Percentiles rank a stretch among this genome's conserved stretches.
Evolutionary conservation across 1,140 invertebrate genomes (phyloP).

Genomic region (Zaprionus ghesquierei): DNA sequence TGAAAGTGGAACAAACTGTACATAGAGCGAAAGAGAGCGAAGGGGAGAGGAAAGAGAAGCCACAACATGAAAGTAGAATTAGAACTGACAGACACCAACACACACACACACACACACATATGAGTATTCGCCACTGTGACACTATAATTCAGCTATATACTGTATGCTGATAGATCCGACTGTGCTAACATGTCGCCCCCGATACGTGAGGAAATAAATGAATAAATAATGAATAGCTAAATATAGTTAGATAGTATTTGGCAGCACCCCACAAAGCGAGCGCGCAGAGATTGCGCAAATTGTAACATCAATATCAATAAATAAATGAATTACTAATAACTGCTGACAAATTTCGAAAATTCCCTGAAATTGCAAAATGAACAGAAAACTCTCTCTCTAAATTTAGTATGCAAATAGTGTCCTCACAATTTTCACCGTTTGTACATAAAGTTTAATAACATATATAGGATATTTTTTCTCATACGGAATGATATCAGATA

Average conservation of each 20-base stretch:
- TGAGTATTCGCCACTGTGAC: neutral
- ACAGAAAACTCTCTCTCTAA: constrained; percentile 20
- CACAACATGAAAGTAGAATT: constrained; percentile 40
- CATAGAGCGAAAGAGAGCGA: constrained; percentile 20
- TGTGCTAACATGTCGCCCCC: constrained; percentile 43
- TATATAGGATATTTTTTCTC: neutral
- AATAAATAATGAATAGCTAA: constrained; percentile 66
- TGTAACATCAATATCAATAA: constrained; percentile 51
- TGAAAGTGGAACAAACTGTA: constrained; percentile 65
- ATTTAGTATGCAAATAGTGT: too few species aligned
- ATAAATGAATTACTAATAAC: constrained; percentile 63
- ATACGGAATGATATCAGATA: constrained; percentile 8
- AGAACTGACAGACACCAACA: constrained; percentile 17
- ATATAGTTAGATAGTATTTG: constrained; percentile 30
- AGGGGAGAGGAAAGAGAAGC: constrained; percentile 7
- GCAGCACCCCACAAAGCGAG: constrained; percentile 14
- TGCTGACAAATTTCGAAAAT: constrained; percentile 34
- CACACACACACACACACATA: constrained; percentile 11
- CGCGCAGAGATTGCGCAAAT: constrained; percentile 60
- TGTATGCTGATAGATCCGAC: constrained; percentile 15
- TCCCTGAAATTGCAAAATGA: constrained; percentile 49
- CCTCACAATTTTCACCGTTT: constrained; percentile 34
- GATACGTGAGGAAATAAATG: constrained; percentile 24
- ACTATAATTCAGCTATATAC: neutral
- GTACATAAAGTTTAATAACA: constrained; percentile 12